Conservation (phyloP, 2,113 vertebrate species). For the Seriola dumerili region DNA sequence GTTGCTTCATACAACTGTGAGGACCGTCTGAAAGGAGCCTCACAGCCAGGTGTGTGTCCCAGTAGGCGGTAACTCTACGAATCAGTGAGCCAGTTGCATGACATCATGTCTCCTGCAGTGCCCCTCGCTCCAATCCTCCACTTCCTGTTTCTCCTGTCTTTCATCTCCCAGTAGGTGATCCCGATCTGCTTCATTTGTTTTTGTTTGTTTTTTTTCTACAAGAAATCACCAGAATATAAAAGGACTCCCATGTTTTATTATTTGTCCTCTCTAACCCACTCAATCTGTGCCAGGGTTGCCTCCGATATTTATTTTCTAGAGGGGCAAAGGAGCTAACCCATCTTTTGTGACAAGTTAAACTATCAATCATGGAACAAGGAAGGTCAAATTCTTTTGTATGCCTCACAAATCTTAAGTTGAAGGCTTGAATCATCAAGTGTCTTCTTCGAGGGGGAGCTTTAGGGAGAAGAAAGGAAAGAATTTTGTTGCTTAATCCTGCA, state of each 20-base stretch:
- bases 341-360: slow-evolving; percentile 35
- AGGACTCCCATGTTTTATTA: neutral
- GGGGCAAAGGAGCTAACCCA: slow-evolving; percentile 22
- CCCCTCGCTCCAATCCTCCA: neutral
- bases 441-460: neutral
- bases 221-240: slow-evolving; percentile 10
- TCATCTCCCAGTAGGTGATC: slow-evolving; percentile 63
- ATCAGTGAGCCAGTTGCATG: slow-evolving; percentile 60
- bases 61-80: slow-evolving; percentile 46
- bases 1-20: slow-evolving; percentile 12
- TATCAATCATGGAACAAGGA: slow-evolving; percentile 37
- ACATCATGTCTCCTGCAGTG: slow-evolving; percentile 62
- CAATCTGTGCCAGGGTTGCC: slow-evolving; percentile 22
- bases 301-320: slow-evolving; percentile 8
- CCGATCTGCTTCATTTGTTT: slow-evolving; percentile 55
- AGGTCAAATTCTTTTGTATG: slow-evolving; percentile 17
- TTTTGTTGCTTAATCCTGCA: slow-evolving; percentile 18
- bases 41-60: slow-evolving; percentile 68
- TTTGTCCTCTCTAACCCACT: neutral
- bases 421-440: slow-evolving; percentile 24
- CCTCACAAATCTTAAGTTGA: slow-evolving; percentile 28
- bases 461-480: neutral
- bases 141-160: slow-evolving; percentile 71
- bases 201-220: neutral
- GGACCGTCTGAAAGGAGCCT: slow-evolving; percentile 13